Conservation (phyloP, 2,888 invertebrate genomes). For the Elysia crispata region DNA sequence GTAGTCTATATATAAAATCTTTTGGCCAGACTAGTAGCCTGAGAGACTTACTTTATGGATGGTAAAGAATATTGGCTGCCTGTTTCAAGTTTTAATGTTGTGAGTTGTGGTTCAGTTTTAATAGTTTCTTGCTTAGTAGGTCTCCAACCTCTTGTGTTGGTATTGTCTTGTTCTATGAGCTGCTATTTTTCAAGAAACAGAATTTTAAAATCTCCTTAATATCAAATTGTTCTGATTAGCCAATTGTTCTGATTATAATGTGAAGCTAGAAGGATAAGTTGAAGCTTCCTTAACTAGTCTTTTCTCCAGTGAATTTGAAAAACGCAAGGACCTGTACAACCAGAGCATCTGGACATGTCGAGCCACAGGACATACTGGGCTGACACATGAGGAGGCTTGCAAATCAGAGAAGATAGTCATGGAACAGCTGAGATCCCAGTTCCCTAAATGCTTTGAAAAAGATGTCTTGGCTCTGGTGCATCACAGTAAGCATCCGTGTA, state of each 20-base stretch:
- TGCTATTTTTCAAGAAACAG: no score
- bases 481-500: constrained; percentile 78
- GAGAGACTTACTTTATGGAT: no score
- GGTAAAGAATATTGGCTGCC: no score
- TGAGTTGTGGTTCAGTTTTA: no score
- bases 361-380: constrained; percentile 76
- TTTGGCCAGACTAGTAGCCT: no score
- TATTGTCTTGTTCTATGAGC: no score
- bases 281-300: constrained; percentile 19
- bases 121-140: no score
- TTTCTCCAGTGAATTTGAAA: constrained; percentile 74
- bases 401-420: constrained; percentile 75
- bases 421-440: constrained; percentile 73
- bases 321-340: constrained; percentile 73
- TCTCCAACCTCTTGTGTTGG: no score
- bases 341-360: constrained; percentile 78
- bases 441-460: constrained; percentile 73
- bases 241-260: neutral
- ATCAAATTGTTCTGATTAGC: neutral
- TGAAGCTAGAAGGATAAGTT: neutral
- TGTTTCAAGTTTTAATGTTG: no score
- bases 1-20: no score
- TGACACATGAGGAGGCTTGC: constrained; percentile 77
- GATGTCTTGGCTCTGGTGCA: constrained; percentile 76
- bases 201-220: neutral